These are phyloP conservation scores for Anableps anableps DNA, from an alignment of 2,797 vertebrate genomes.

Conservation along the genomic window DNA sequence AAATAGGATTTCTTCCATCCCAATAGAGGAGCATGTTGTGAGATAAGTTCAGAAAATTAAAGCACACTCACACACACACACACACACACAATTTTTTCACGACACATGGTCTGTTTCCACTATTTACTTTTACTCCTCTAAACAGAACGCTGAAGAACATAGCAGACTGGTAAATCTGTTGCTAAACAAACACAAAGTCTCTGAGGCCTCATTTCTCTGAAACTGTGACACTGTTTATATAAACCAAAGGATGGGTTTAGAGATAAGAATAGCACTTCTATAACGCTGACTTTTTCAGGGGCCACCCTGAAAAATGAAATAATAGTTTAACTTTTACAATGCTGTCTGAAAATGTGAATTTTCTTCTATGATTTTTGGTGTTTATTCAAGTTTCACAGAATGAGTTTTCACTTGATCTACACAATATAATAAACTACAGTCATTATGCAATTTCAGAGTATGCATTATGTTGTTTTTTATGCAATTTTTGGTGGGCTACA, in stretches of 20 bases:
- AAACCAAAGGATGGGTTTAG: slow-evolving; percentile 24
- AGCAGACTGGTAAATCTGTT: slow-evolving; percentile 30
- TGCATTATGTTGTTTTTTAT: neutral
- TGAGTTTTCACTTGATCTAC: neutral
- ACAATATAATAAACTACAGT: neutral
- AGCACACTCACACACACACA: neutral
- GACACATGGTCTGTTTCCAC: neutral
- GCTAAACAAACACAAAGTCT: slow-evolving; percentile 53
- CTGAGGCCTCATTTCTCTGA: slow-evolving; percentile 38
- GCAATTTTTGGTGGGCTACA: neutral
- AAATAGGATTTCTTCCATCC: neutral
- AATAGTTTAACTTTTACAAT: slow-evolving; percentile 3
- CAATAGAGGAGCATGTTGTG: neutral
- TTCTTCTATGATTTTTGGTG: neutral
- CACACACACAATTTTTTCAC: slow-evolving; percentile 13
- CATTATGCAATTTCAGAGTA: no score
- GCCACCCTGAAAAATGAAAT: neutral
- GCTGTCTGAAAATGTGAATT: slow-evolving; percentile 6
- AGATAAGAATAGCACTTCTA: slow-evolving; percentile 29
- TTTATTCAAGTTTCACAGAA: neutral
- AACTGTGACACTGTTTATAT: slow-evolving; percentile 47
- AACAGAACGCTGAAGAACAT: slow-evolving; percentile 29
- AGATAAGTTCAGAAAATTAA: slow-evolving; percentile 13
- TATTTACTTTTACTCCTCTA: slow-evolving; percentile 27
- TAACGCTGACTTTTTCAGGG: slow-evolving; percentile 6